These are phyloP conservation scores for Solenodon paradoxus DNA, from an alignment of 2,113 vertebrate species.

Conservation along the genomic window DNA sequence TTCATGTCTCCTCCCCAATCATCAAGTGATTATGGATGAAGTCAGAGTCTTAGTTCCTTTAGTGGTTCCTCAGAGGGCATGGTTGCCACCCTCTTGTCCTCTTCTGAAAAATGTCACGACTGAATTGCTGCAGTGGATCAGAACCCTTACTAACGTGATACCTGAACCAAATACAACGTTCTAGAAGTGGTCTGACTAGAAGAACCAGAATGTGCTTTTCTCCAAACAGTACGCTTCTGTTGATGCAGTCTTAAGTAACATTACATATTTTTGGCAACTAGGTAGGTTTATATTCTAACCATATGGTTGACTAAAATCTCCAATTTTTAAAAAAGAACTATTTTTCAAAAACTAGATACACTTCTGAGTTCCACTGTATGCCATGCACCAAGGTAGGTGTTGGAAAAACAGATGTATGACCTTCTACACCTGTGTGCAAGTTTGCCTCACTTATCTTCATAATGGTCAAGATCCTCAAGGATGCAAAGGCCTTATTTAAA, in stretches of 20 bases:
- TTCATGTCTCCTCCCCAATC: neutral
- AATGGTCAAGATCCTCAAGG: neutral
- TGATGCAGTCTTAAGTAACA: conserved; percentile 19
- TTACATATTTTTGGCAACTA: conserved; percentile 23
- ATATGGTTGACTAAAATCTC: neutral
- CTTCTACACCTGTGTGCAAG: neutral
- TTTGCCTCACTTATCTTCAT: neutral
- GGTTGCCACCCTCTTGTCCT: neutral
- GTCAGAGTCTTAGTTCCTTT: neutral
- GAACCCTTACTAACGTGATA: neutral
- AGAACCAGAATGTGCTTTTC: conserved; percentile 10
- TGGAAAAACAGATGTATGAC: conserved; percentile 15
- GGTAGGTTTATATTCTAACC: neutral
- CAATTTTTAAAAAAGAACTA: neutral
- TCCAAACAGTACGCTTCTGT: conserved; percentile 43
- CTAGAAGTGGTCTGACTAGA: conserved; percentile 37
- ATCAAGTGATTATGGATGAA: neutral
- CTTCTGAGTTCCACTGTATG: neutral
- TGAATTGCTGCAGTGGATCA: neutral
- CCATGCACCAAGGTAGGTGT: neutral
- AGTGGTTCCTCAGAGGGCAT: neutral
- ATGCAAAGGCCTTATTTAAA: too few species aligned
- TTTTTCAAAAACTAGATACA: neutral
- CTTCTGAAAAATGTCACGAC: neutral
- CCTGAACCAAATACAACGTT: conserved; percentile 29